Evolutionary conservation across 2,113 vertebrate genomes (phyloP).

Genomic region (Serinus canaria): DNA sequence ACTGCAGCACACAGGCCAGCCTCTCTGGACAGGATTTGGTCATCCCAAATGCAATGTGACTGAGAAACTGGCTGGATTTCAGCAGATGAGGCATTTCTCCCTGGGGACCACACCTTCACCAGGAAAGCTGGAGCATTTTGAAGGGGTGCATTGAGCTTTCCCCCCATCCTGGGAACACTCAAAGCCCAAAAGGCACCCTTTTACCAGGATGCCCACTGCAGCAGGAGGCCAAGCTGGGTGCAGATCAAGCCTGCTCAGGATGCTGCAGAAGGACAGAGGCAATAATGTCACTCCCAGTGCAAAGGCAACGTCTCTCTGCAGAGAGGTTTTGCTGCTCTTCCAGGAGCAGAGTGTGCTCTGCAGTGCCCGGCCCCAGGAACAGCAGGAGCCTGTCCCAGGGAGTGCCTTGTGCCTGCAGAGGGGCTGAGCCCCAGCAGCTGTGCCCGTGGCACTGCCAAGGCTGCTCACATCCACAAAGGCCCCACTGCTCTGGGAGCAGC

Average conservation of each 20-base stretch:
- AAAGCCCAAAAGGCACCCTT: not conserved
- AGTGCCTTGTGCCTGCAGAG: not conserved
- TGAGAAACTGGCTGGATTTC: not conserved
- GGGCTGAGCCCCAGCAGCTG: not conserved
- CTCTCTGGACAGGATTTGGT: not conserved
- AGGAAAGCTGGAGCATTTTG: not conserved
- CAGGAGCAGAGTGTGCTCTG: not conserved
- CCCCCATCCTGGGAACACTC: not conserved
- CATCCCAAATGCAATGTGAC: not conserved
- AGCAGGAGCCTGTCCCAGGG: not conserved
- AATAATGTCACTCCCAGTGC: not conserved
- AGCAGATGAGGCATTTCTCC: not conserved
- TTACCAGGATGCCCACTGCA: not conserved
- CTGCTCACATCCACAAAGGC: not conserved
- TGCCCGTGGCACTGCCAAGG: not conserved
- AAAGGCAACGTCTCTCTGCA: not conserved
- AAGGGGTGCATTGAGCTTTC: not conserved
- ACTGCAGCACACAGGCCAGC: not conserved
- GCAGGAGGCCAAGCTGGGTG: not conserved
- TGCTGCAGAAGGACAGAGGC: not conserved
- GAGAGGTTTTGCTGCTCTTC: not conserved
- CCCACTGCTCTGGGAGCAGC: rapidly evolving
- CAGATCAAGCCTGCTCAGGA: not conserved
- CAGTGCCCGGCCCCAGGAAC: not conserved
- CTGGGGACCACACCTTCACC: not conserved